Base-by-base conservation (phyloP, 2,113 vertebrate genomes). In the Catharus minimus region DNA sequence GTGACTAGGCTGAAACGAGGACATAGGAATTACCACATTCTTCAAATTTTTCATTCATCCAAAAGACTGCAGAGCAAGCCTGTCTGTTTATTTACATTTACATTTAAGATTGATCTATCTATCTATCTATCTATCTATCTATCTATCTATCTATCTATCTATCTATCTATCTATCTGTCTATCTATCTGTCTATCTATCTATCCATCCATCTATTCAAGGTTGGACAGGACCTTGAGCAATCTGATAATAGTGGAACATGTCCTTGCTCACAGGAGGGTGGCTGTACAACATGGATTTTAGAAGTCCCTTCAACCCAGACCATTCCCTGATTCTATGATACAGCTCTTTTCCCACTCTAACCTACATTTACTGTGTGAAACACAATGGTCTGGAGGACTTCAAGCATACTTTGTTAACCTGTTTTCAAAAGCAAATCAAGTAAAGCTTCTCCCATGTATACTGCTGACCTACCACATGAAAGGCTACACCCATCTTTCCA, bases 401-500 rank as follows among this genome's bases (percentile, higher is more conserved):
- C 13, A 43, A 69, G 27, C 4, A 26, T 28, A 39, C 55, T 83
- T 72, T 39, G 46, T 66, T 87, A 94, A 81, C 83, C 58, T 94
- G 67, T 90, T 95, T 93, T 78, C 89, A 94, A 92, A 89, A 84
- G 55, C 69, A 92, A 95, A 92, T 84, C 86, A 90, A 82, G 77
- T 89, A 61, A 81, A 90, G 77, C 83, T 90, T 82, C 50, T 84
- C 62, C 62, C 43, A 30, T 49, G 64, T 64, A 74, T 56, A 44
- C 50, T 66, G 66, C 83, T 95, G 90, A 94, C 66, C 86, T 82
- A 78, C 50, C 83, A 84, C 95, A 82, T 8, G 92, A 94, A 95
- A 94, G 92, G 52, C 78, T 92, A 95, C 74, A 95, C 93, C 78
- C 78, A 76, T 95, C 78, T 95, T 93, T 95, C 95, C 90, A 95